These are phyloP conservation scores for Platygyra sinensis DNA, from an alignment of 64 coral and sea anemone genomes.

Conservation along the genomic window DNA sequence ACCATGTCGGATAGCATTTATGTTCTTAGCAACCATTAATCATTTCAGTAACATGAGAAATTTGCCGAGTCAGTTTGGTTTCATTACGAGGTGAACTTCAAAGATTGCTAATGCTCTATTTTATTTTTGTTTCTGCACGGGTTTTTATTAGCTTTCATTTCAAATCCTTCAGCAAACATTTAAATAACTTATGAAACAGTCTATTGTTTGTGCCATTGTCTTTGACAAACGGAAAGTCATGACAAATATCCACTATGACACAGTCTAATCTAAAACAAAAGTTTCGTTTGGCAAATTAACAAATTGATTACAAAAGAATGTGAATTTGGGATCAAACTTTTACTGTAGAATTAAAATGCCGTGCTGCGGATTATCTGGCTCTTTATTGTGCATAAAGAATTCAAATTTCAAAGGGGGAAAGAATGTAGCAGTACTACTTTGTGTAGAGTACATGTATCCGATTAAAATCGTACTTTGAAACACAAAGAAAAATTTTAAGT, in stretches of 20 bases:
- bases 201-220: neutral
- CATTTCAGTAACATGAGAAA: neutral
- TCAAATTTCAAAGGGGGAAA: no score
- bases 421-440: no score
- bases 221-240: constrained; percentile 9
- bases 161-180: constrained; percentile 24
- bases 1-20: neutral
- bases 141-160: neutral
- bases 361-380: no score
- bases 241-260: neutral
- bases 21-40: neutral
- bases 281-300: neutral
- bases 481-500: no score
- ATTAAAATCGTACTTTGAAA: no score
- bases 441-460: no score
- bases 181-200: neutral
- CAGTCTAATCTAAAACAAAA: neutral
- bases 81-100: neutral
- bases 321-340: no score
- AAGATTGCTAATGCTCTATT: neutral
- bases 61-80: neutral
- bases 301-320: neutral
- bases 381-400: no score
- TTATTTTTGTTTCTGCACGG: neutral
- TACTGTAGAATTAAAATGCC: no score